These are phyloP conservation scores for Corynorhinus townsendii DNA, from an alignment of 2,113 vertebrate species.

Conservation along the genomic window DNA sequence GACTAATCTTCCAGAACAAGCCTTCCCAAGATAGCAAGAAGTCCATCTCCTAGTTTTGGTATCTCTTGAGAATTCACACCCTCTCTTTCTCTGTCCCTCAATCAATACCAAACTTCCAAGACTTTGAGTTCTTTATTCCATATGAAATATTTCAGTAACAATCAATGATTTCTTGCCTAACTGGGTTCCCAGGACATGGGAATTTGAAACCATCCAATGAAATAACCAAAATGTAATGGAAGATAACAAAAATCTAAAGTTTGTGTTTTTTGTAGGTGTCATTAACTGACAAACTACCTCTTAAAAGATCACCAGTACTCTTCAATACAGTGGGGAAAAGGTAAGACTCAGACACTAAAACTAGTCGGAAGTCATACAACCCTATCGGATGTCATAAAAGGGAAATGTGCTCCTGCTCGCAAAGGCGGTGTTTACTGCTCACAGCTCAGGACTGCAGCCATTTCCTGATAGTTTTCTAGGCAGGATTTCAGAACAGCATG, in stretches of 20 bases:
- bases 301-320: constrained; percentile 59
- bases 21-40: not conserved
- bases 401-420: constrained; percentile 70
- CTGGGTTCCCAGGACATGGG: not conserved
- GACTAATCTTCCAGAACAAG: constrained; percentile 44
- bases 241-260: not conserved
- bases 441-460: constrained; percentile 72
- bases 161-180: constrained; percentile 32
- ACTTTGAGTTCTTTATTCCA: constrained; percentile 3
- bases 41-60: not conserved
- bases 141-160: constrained; percentile 35
- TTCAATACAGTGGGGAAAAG: constrained; percentile 52
- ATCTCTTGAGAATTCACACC: constrained; percentile 41
- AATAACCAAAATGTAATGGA: constrained; percentile 7
- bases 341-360: constrained; percentile 56
- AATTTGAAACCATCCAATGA: constrained; percentile 45
- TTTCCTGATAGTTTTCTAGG: constrained; percentile 74
- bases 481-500: constrained; percentile 73
- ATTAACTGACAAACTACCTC: constrained; percentile 52
- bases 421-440: constrained; percentile 71
- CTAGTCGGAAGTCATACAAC: constrained; percentile 61
- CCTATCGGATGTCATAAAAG: constrained; percentile 68
- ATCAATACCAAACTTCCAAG: constrained; percentile 23
- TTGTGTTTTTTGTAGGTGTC: not conserved
- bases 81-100: constrained; percentile 5